A percentile compares a stretch with the other conserved stretches of the same genome.
phyloP scores from a whole-genome alignment of 2,113 vertebrate species.

The Pterocles orientalis region DNA sequence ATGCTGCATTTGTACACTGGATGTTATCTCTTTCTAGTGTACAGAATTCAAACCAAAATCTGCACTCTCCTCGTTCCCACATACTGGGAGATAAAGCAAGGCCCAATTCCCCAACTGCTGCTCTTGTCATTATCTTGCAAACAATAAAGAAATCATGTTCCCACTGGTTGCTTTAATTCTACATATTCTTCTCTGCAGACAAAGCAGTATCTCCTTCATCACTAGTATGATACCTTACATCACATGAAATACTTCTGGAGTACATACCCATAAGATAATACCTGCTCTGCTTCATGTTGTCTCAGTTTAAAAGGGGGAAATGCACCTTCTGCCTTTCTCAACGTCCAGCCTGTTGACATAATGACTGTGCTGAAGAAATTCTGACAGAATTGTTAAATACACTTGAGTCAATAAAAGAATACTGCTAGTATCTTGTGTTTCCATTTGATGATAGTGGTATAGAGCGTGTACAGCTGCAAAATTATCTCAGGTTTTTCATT shows the following conservation, averaged over 20 bases:
- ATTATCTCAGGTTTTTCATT: background rate
- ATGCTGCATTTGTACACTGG: background rate
- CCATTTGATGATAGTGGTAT: background rate
- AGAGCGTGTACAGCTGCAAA: background rate
- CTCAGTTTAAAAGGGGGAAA: background rate
- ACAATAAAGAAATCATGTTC: background rate
- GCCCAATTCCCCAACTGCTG: background rate
- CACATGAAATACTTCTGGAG: background rate
- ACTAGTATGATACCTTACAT: background rate
- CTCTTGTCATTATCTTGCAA: background rate
- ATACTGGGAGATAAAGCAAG: background rate
- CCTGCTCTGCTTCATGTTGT: background rate
- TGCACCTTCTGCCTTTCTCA: background rate
- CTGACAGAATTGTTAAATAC: background rate
- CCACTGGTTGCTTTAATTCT: background rate
- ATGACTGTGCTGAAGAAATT: background rate
- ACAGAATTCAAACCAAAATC: background rate
- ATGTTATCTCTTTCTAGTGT: background rate
- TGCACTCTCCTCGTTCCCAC: background rate
- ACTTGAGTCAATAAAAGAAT: background rate
- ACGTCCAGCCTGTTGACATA: background rate
- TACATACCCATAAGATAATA: background rate
- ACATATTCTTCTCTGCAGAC: background rate
- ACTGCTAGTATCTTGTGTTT: background rate
- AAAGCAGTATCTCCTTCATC: background rate